A percentile compares a stretch with the other conserved stretches of the same genome.
Evolutionary conservation across 2,797 vertebrate genomes (phyloP).

Genomic region (Spondyliosoma cantharus): DNA sequence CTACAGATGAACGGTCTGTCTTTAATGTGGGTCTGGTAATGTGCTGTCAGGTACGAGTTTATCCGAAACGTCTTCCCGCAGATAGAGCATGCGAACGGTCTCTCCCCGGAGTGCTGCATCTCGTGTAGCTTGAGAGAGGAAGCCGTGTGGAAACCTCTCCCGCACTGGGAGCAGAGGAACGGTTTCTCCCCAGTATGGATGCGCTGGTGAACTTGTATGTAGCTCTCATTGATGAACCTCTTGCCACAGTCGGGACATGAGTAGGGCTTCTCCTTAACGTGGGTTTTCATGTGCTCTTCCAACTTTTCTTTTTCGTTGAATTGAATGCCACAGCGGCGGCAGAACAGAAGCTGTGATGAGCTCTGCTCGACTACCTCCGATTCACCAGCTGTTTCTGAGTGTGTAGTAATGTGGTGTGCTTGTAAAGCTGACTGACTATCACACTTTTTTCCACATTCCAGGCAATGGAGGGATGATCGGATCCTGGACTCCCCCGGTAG

Average conservation of each 20-base stretch:
- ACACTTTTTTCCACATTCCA: constrained; percentile 73
- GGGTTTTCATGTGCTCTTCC: constrained; percentile 76
- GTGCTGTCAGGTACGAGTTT: constrained; percentile 77
- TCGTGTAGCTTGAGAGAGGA: constrained; percentile 78
- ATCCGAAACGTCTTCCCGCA: constrained; percentile 78
- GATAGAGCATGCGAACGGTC: constrained; percentile 73
- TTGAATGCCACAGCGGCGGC: constrained; percentile 71
- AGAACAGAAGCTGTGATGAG: constrained; percentile 51
- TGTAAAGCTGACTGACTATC: constrained; percentile 70
- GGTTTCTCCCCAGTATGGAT: constrained; percentile 78
- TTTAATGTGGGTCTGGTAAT: constrained; percentile 79
- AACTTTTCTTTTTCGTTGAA: constrained; percentile 69
- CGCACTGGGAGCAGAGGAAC: constrained; percentile 77
- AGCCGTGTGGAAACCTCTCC: constrained; percentile 72
- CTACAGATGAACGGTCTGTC: constrained; percentile 75
- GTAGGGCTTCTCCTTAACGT: constrained; percentile 77
- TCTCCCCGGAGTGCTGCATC: constrained; percentile 77
- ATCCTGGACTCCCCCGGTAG: constrained; percentile 73
- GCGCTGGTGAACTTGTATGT: constrained; percentile 78
- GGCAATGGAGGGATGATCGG: constrained; percentile 63
- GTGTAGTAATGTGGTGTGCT: constrained; percentile 66
- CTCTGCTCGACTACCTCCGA: background rate
- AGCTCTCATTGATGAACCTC: constrained; percentile 78
- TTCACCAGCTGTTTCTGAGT: constrained; percentile 33
- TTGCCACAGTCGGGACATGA: constrained; percentile 80